Evolutionary conservation across 2,888 invertebrate genomes (phyloP), one percentile per base, ranked within the genome.

Genomic region (Hyles lineata): DNA sequence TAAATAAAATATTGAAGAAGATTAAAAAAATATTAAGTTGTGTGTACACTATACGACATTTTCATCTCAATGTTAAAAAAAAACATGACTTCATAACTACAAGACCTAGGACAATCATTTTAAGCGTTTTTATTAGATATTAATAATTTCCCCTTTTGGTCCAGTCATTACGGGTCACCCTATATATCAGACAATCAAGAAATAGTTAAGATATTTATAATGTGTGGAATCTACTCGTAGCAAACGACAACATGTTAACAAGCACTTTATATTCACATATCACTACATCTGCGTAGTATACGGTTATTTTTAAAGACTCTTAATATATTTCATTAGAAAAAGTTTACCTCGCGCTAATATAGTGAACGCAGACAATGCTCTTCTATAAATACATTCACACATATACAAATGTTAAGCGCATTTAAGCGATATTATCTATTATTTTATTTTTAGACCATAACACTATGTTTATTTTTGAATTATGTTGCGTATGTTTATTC

Each of bases 341-440:
- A 23, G 67, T 67, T 55, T 67, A 67, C 67, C 67, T 67, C 67
- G 67, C 67, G 43, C 67, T 67, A 67, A 73, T 55, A 72, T 74
- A 75, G 75, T 74, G 77, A 76, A 80, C 58, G 72, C 70, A 79
- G 76, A 80, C 77, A 82, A 78, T 80, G 73, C 70, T 73, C 70
- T 61, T 73, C 77, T 82, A 81, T 77, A 75, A 76, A 78, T 82
- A 81, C 70, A 61, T 21, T 50, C 73, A 72, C 74, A 74, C 73
- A 76, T 77, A 11, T 23, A 50, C 17, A 61, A 52, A 50, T 72
- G 55, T 72, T 17, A 58, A 25, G 43, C 35, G n/a, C n/a, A 15
- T n/a, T 63, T 52, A 21, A 21, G 5, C 8, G n/a, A n/a, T 25
- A 15, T 35, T 29, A 62, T 29, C 29, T 25, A 15, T 35, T 29